Conservation (phyloP, 2,113 vertebrate species). For the Cryptotis parvus region DNA sequence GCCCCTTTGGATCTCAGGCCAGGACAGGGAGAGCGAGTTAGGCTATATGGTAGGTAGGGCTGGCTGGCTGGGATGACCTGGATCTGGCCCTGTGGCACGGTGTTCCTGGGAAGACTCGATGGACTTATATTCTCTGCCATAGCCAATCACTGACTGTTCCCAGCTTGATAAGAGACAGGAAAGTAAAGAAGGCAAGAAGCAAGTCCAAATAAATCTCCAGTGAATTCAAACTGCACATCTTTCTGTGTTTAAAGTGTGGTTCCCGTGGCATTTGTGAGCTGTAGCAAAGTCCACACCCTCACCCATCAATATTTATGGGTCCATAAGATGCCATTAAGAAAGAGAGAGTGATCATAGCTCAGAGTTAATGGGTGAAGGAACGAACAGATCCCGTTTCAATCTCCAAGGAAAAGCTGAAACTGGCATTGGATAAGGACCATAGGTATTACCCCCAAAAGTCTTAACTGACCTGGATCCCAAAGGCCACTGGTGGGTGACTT, state of each 20-base stretch:
- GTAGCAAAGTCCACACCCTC: constrained; percentile 12
- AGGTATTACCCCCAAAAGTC: neutral
- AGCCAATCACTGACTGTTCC: neutral
- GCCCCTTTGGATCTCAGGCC: too few species aligned
- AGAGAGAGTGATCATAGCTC: constrained; percentile 5
- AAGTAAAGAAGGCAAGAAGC: constrained; percentile 39
- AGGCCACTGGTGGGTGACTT: neutral
- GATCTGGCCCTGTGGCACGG: neutral
- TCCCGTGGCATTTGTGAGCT: constrained; percentile 12
- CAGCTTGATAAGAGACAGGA: neutral
- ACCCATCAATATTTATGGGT: constrained; percentile 50
- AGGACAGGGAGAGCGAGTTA: too few species aligned
- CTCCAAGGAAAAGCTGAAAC: constrained; percentile 15
- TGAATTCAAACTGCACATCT: constrained; percentile 35
- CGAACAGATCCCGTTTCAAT: constrained; percentile 38
- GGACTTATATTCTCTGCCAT: neutral
- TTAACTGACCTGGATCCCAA: neutral
- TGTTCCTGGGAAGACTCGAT: neutral
- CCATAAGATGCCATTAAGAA: constrained; percentile 32
- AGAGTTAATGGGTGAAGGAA: constrained; percentile 51
- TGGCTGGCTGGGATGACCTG: neutral
- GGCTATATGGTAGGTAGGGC: too few species aligned
- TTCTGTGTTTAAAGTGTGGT: neutral
- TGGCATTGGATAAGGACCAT: neutral
- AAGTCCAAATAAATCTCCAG: constrained; percentile 44